Evolutionary conservation across 2,797 vertebrate genomes (phyloP), one percentile per base, ranked within the genome.

Genomic region (Pogonophryne albipinna): DNA sequence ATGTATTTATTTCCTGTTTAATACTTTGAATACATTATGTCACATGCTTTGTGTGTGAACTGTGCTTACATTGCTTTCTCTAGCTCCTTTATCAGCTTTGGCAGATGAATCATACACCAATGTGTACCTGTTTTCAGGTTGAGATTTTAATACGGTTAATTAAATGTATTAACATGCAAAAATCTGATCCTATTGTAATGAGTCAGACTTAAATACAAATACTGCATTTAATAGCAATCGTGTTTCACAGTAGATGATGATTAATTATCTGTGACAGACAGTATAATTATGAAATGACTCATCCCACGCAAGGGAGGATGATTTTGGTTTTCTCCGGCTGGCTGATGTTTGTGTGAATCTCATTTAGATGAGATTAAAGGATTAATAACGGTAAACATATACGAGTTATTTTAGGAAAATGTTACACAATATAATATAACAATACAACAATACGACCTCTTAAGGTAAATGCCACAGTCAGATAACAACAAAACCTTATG

Each of bases 171-270:
- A 6, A 57, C 11, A 64, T 45, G 20, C 5, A 45, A 23, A 11
- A 27, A 64, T 58, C 2, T 8, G 13, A 55, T 53, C 51, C 52
- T 49, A 58, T 23, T 64, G 34, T 51, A 34, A 60, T 47, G 10
- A 60, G 47, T 12, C 2, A 20, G 31, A 57, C 23, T 59, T 19
- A 3, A 58, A 52, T 65, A 9, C 27, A 27, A 27, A 27, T 27
- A 34, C 20, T 7, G 41, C 15, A 65, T 46, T 23, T 16, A 53
- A 60, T 15, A 31, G 23, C 14, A 59, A 17, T 62, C 17, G 3
- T 34, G 10, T 60, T 57, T 61, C 50, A 55, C 23, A 34, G 31
- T 23, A 15, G 47, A 57, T 2, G 15, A 66, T 68, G 58, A 76
- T 45, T 34, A 44, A 57, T 16, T 31, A 16, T 51, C 9, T 31